phyloP scores from a whole-genome alignment of 2,888 invertebrate genomes.

The Mesorhabditis sp. region DNA sequence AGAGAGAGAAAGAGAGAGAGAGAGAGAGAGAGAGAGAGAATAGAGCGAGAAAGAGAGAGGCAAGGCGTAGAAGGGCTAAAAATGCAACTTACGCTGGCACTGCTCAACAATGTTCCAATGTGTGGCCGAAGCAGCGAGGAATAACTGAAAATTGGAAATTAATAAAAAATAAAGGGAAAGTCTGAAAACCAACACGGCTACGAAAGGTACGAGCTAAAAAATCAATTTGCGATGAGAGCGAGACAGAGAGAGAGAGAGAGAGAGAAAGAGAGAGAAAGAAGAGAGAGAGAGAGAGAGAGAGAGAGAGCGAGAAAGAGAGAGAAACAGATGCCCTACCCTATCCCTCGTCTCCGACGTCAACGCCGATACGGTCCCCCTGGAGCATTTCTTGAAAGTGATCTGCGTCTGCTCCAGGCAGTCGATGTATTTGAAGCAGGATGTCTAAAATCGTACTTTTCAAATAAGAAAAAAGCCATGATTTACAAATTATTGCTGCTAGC shows the following conservation, averaged over 20 bases:
- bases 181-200: conserved; percentile 22
- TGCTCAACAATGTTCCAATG: neutral
- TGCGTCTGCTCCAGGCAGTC: conserved; percentile 28
- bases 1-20: neutral
- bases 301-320: too few relatives aligned
- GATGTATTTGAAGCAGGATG: conserved; percentile 35
- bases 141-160: neutral
- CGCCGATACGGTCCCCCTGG: conserved; percentile 28
- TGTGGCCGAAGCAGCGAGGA: neutral
- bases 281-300: too few relatives aligned
- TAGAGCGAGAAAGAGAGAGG: neutral
- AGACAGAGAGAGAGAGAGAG: too few relatives aligned
- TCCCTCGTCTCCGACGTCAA: conserved; percentile 31
- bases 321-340: conserved; percentile 12
- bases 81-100: neutral
- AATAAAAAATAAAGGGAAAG: conserved; percentile 5
- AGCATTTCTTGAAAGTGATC: conserved; percentile 29
- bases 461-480: too few relatives aligned
- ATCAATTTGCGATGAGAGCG: too few relatives aligned
- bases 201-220: too few relatives aligned
- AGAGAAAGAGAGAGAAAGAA: too few relatives aligned
- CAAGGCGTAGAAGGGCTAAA: neutral
- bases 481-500: too few relatives aligned
- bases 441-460: conserved; percentile 27
- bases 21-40: too few relatives aligned